These are phyloP conservation scores for Heteractis magnifica DNA, from an alignment of 92 coral and sea anemone species.

Conservation along the genomic window DNA sequence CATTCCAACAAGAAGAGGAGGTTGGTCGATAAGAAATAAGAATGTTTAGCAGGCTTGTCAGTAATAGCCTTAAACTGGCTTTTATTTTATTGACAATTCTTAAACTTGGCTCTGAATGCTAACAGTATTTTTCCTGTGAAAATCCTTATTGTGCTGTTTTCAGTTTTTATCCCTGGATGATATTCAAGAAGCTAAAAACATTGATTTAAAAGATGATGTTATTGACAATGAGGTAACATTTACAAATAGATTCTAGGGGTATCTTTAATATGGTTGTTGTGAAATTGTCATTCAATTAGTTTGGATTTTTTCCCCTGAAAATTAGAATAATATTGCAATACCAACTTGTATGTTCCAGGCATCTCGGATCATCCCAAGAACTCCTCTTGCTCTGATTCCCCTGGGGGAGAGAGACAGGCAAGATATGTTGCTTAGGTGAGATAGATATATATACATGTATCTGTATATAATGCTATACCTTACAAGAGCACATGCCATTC, in stretches of 20 bases:
- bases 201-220: conserved; percentile 83
- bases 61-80: not conserved
- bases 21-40: conserved; percentile 13
- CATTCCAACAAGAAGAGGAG: conserved; percentile 72
- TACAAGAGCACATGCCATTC: too few relatives aligned
- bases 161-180: conserved; percentile 85
- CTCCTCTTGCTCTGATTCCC: conserved; percentile 86
- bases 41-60: not conserved
- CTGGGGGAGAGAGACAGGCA: conserved; percentile 80
- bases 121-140: not conserved
- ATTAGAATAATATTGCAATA: not conserved
- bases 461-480: not conserved
- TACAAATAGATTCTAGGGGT: not conserved
- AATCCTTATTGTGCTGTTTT: not conserved
- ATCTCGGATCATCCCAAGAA: conserved; percentile 84
- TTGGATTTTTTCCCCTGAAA: too few relatives aligned
- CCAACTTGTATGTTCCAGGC: conserved; percentile 25
- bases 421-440: conserved; percentile 78
- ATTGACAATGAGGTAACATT: conserved; percentile 46
- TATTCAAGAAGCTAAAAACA: conserved; percentile 86
- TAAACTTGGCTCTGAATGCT: not conserved
- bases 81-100: too few relatives aligned
- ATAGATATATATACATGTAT: not conserved
- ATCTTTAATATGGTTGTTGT: too few relatives aligned
- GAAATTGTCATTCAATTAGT: too few relatives aligned